Conservation (phyloP, 2,113 vertebrate species). For the Upupa epops region DNA sequence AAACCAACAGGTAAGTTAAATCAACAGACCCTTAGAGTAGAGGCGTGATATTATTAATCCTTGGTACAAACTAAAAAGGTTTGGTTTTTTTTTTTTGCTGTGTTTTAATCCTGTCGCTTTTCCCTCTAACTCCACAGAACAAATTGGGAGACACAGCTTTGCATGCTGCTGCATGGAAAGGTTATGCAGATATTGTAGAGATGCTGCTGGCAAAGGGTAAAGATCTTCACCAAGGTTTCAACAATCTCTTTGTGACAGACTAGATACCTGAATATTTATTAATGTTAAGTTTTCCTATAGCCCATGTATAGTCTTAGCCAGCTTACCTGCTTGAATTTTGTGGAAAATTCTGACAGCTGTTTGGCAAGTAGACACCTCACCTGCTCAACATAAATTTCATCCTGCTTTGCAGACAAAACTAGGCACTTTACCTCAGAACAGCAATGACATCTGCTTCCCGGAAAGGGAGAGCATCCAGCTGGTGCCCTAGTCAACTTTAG, state of each 20-base stretch:
- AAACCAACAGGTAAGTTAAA: constrained; percentile 90
- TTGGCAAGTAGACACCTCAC: background rate
- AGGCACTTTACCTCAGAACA: background rate
- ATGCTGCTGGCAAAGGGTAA: constrained; percentile 91
- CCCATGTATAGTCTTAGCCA: background rate
- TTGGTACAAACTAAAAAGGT: background rate
- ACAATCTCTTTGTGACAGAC: background rate
- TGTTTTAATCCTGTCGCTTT: constrained; percentile 53
- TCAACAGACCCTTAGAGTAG: background rate
- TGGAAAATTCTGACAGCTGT: constrained; percentile 9
- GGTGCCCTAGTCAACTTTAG: background rate
- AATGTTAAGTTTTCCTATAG: background rate
- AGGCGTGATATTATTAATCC: background rate
- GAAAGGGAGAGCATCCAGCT: background rate
- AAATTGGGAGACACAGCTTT: constrained; percentile 95
- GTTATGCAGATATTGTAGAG: constrained; percentile 96
- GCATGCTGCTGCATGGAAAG: constrained; percentile 98
- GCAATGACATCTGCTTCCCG: background rate
- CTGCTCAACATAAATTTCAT: background rate
- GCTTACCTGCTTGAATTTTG: constrained; percentile 3
- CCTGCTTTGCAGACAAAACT: background rate
- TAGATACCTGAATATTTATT: constrained; percentile 4
- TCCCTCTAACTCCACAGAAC: constrained; percentile 81
- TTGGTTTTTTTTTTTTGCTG: background rate
- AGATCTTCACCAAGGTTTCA: constrained; percentile 34